Evolutionary conservation across 2,888 invertebrate genomes (phyloP), one percentile per base, ranked within the genome.

Genomic region (Diarsia brunnea): DNA sequence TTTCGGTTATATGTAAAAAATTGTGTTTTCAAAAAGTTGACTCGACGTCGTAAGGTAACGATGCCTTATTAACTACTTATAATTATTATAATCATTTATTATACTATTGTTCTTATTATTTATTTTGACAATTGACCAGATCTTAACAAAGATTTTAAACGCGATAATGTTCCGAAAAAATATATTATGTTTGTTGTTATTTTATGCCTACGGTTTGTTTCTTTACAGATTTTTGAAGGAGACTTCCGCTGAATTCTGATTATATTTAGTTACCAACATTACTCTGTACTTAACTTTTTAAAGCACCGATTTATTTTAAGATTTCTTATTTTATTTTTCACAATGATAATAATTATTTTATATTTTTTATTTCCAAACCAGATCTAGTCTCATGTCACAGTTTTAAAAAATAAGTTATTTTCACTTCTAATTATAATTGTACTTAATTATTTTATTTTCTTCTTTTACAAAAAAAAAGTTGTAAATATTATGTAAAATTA

Each of bases 341-440:
- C 88, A 82, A 81, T 76, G 27, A 77, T 78, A 69, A 87, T 80
- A 73, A 85, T 87, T 49, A 74, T 81, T 80, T 87, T 86, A 79
- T 89, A 89, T 87, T 90, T 91, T 90, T 91, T 91, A 91, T 91
- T 91, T 93, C 92, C 93, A 94, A 94, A 95, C 93, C 94, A 92
- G 93, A 93, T 96, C 96, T 96, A 96, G 96, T 96, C 96, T 95
- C 93, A 90, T 92, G 93, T 96, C 95, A 96, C 96, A 96, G 96
- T 96, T 96, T 96, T 96, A 96, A 96, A 88, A 91, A 78, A 84
- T 95, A 95, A 95, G 94, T 95, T 95, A 93, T 92, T 91, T 89
- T 89, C 90, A 86, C 88, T 84, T 88, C 87, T 86, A 85, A 84
- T 89, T 75, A 86, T 84, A 88, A 86, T 87, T 84, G 73, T 87